Evolutionary conservation across 2,888 invertebrate species (phyloP).

Genomic region (Abscondita cerata): DNA sequence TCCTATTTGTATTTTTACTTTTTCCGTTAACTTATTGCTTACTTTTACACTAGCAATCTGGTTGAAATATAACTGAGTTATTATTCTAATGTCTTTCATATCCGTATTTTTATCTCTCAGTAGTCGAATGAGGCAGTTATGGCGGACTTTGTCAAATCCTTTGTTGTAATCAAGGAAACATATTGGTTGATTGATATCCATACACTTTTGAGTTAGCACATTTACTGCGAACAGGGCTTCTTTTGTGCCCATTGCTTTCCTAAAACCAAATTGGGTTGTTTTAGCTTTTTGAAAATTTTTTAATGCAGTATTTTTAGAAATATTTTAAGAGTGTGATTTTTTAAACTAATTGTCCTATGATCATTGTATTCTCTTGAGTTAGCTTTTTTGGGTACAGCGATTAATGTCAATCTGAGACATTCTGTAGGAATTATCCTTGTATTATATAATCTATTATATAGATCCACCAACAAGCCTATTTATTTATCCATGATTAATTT

Average conservation of each 20-base stretch:
- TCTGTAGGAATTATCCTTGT: slow-evolving; percentile 31
- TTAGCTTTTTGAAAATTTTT: background rate
- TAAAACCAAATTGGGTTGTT: background rate
- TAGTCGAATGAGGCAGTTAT: background rate
- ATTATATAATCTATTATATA: slow-evolving; percentile 34
- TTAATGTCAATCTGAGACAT: slow-evolving; percentile 27
- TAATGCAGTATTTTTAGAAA: slow-evolving; percentile 15
- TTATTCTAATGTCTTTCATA: background rate
- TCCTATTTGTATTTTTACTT: background rate
- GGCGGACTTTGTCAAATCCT: background rate
- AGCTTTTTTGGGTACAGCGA: slow-evolving; percentile 30
- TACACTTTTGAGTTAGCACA: background rate
- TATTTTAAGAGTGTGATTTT: background rate
- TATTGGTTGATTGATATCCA: background rate
- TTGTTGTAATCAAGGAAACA: background rate
- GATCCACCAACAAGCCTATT: slow-evolving; percentile 23
- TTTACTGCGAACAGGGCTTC: background rate
- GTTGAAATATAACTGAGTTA: too few relatives aligned
- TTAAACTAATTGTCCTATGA: slow-evolving; percentile 19
- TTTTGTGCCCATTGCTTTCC: slow-evolving; percentile 7
- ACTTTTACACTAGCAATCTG: too few relatives aligned
- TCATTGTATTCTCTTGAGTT: slow-evolving; percentile 29
- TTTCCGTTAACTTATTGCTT: background rate
- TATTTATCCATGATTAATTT: slow-evolving; percentile 21
- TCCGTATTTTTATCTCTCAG: background rate